phyloP scores from a whole-genome alignment of 2,888 invertebrate genomes.

The Stomorhina lunata region DNA sequence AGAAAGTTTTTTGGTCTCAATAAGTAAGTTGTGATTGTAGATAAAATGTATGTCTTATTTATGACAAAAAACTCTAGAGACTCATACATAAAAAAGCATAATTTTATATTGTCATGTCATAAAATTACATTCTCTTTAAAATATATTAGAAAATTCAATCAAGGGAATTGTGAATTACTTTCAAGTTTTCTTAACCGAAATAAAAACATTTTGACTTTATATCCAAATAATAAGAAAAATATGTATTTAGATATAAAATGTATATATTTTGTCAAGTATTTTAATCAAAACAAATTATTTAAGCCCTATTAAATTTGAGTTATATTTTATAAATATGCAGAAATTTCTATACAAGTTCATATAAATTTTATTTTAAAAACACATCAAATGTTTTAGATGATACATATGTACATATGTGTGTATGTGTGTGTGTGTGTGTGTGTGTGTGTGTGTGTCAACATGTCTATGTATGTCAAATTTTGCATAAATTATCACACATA shows the following conservation, averaged over 20 bases:
- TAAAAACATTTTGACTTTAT: not conserved
- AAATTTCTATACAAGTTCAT: not conserved
- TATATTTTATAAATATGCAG: not conserved
- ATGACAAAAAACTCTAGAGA: not conserved
- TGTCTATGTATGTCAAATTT: too few relatives aligned
- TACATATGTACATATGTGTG: too few relatives aligned
- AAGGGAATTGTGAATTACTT: not conserved
- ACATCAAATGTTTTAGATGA: not conserved
- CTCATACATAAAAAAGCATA: not conserved
- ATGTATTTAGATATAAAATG: not conserved
- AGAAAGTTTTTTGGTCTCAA: not conserved
- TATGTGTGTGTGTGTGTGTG: too few relatives aligned
- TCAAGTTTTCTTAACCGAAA: not conserved
- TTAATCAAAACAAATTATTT: slow-evolving; percentile 44
- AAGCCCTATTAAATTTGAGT: slow-evolving; percentile 50
- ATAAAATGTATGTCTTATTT: not conserved
- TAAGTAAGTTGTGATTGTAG: not conserved
- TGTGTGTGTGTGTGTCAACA: too few relatives aligned
- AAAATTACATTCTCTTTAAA: not conserved
- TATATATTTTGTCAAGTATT: not conserved
- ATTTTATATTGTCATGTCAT: not conserved
- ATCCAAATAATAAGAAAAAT: not conserved
- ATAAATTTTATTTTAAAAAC: not conserved
- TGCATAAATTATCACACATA: too few relatives aligned
- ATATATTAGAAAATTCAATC: not conserved